A percentile compares a stretch with the other conserved stretches of the same genome.
Evolutionary conservation across 2,888 invertebrate genomes (phyloP).

Genomic region (Drosophila quinaria): DNA sequence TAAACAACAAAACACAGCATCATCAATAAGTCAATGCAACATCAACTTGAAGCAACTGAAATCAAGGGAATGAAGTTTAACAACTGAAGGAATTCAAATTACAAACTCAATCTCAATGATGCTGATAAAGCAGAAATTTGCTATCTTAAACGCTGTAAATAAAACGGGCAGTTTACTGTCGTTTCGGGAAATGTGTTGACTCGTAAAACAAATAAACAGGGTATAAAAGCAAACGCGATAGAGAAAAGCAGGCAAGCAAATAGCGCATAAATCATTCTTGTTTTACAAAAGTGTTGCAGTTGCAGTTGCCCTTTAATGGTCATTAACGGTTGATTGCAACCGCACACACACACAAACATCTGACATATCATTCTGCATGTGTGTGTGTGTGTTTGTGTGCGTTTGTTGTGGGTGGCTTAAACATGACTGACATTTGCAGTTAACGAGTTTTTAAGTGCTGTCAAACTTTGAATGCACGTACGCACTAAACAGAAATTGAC

Average conservation of each 20-base stretch:
- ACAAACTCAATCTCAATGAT: constrained; percentile 11
- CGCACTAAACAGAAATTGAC: constrained; percentile 37
- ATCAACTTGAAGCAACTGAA: neutral
- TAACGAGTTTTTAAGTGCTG: constrained; percentile 78
- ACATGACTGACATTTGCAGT: constrained; percentile 64
- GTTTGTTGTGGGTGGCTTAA: constrained; percentile 42
- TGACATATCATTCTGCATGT: constrained; percentile 1
- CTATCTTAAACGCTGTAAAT: constrained; percentile 17
- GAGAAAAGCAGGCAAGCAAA: neutral
- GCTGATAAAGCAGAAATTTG: constrained; percentile 26
- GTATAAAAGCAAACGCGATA: constrained; percentile 3
- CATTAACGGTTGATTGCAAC: constrained; percentile 28
- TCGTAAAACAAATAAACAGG: constrained; percentile 19
- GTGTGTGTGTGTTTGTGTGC: constrained; percentile 4
- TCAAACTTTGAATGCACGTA: constrained; percentile 49
- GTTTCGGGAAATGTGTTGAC: constrained; percentile 21
- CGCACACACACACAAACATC: constrained; percentile 14
- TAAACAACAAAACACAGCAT: constrained; percentile 7
- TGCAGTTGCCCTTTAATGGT: constrained; percentile 37
- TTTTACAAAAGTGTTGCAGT: constrained; percentile 43
- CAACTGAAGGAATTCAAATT: constrained; percentile 13
- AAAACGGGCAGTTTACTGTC: constrained; percentile 1
- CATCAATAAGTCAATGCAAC: neutral
- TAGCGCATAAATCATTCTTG: constrained; percentile 38
- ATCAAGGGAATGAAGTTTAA: neutral